Base-by-base conservation (phyloP, 1,140 invertebrate species). In the Trichoplusia ni region DNA sequence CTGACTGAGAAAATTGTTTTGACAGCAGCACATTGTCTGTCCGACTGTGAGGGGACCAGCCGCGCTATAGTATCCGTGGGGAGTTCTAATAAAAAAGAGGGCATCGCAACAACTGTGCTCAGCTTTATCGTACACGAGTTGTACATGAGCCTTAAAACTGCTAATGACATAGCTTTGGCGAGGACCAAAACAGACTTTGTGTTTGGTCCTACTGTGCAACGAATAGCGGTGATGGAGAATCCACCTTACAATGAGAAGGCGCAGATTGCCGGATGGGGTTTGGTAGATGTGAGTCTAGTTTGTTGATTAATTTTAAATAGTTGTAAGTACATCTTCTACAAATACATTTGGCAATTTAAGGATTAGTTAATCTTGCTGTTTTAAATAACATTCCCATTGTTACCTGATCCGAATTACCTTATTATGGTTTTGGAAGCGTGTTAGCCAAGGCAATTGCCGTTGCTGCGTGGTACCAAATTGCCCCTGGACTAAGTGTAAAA, bases 201-300 rank as follows among this genome's bases (percentile, higher is more conserved):
- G 8, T 35, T 35, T 16, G 23, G 35, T 18, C 7, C 9, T 16
- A 60, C 19, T 9, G 11, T 46, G 9, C 13, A 42, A 42, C 14
- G 69, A 13, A 38, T 77, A 6, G 49, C 65, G 0, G 11, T 75
- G 0, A 19, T 60, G 51, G 72, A 37, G 11, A 25, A 35, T 11
- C 67, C 73, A 25, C 71, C 69, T 7, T 14, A 6, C 13, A 11
- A 31, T 1, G 58, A 40, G 25, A 9, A 35, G 29, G 75, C 63
- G 29, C 16, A 18, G n/a, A 46, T 81, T 13, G 71, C 79, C n/a
- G 79, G 79, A 2, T 81, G 79, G 79, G 79, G 79, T 5, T 21
- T 72, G 7, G 18, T 69, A 14, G 53, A 75, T 59, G 77, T 81
- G 69, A 74, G 79, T 37, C 4, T 14, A n/a, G n/a, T n/a, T n/a